A percentile compares a stretch with the other conserved stretches of the same genome.
Evolutionary conservation across 2,113 vertebrate species (phyloP).

Genomic region (Tichodroma muraria): DNA sequence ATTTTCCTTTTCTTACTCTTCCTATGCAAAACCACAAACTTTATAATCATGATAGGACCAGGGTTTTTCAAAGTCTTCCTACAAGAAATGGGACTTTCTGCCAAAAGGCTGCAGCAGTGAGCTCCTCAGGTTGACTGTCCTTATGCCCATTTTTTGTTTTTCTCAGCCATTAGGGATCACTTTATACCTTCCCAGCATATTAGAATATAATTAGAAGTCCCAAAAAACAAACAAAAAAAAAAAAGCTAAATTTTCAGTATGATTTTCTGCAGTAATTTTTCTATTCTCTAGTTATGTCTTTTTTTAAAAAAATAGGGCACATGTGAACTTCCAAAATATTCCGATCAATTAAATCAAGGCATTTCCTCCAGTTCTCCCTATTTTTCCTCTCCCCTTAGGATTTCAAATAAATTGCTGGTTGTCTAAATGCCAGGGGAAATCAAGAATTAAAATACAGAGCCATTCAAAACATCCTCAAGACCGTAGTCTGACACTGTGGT

Average conservation of each 20-base stretch:
- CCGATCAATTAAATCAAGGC: neutral
- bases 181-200: neutral
- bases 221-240: neutral
- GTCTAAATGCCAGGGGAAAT: conserved; percentile 52
- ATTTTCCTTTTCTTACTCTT: conserved; percentile 16
- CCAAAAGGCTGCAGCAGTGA: neutral
- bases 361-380: conserved; percentile 12
- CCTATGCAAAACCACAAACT: neutral
- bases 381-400: neutral
- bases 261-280: neutral
- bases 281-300: neutral
- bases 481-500: conserved; percentile 31
- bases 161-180: neutral
- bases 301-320: neutral
- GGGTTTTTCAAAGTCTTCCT: neutral
- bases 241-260: neutral
- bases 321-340: conserved; percentile 3
- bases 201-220: neutral
- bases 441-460: conserved; percentile 58
- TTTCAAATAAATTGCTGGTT: conserved; percentile 41
- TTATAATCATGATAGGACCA: neutral
- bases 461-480: conserved; percentile 54
- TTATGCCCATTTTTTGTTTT: neutral
- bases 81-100: neutral
- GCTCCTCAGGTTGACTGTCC: neutral